Conservation (phyloP, 2,888 invertebrate genomes). For the Melitaea athalia region DNA sequence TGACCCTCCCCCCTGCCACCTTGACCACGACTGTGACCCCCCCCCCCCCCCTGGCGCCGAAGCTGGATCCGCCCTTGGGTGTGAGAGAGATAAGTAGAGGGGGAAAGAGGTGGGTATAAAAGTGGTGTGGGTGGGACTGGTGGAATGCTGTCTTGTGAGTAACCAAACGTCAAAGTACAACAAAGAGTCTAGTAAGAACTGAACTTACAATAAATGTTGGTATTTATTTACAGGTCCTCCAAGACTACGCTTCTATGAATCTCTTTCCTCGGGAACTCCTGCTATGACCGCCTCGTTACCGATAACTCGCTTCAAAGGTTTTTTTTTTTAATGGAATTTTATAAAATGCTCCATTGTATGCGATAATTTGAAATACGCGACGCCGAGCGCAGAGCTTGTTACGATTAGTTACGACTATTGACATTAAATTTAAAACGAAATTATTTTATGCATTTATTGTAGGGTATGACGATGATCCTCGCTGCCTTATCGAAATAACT, state of each 20-base stretch:
- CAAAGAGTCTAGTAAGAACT: not conserved
- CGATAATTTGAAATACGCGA: slow-evolving; percentile 11
- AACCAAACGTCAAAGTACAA: not conserved
- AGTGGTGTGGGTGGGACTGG: not conserved
- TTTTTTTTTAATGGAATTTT: slow-evolving; percentile 4
- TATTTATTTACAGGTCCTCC: slow-evolving; percentile 83
- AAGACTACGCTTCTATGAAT: slow-evolving; percentile 91
- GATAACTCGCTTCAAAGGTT: slow-evolving; percentile 7
- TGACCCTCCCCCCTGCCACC: too few relatives aligned
- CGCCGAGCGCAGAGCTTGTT: slow-evolving; percentile 21
- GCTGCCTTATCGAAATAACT: slow-evolving; percentile 21
- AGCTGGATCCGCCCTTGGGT: too few relatives aligned
- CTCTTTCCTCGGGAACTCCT: slow-evolving; percentile 89
- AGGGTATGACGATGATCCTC: slow-evolving; percentile 9
- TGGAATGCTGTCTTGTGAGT: too few relatives aligned
- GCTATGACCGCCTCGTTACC: slow-evolving; percentile 65
- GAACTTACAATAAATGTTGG: not conserved
- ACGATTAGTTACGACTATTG: slow-evolving; percentile 3
- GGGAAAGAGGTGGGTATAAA: not conserved
- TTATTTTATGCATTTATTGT: slow-evolving; percentile 30
- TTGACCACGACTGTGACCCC: too few relatives aligned
- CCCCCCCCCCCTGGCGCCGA: too few relatives aligned
- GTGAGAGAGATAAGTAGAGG: not conserved
- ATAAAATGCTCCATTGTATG: slow-evolving; percentile 15
- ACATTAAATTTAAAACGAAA: slow-evolving; percentile 26